Base-by-base conservation (phyloP, 2,888 invertebrate species). In the Drosophila quinaria region DNA sequence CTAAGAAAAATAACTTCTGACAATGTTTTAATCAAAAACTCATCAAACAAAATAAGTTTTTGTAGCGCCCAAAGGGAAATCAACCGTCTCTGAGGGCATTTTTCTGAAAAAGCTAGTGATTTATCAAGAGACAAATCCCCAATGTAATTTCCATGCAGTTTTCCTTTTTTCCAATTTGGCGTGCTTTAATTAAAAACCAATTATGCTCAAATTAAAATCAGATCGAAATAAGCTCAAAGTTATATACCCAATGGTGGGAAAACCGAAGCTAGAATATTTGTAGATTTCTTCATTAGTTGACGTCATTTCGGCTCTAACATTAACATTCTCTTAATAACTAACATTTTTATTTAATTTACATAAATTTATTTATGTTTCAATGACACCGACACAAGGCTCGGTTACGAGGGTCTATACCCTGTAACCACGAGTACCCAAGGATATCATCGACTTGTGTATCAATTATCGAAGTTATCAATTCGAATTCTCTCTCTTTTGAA, bases 361-460 rank as follows among this genome's bases (percentile, higher is more conserved):
- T 84, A 84, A 84, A 88, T 88, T 80, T 84, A 78, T 88, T 86
- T 80, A 80, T 86, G 84, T 88, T 86, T 69, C 75, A 78, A 73
- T 79, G 61, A 68, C 70, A 74, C 63, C 75, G 59, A 70, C 63
- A 51, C 66, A 52, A 50, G 25, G 13, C 17, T 11, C 29, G 35
- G 0, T 9, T 41, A 10, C 17, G 37, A 55, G 60, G 50, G 50
- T 50, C 19, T 9, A 47, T 47, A 47, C 46, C 56, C 37, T 58
- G 17, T 46, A 56, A 46, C 35, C 15, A 15, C 15, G 1, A 13
- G 2, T 4, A n/a, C 0, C 29, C 5, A 3, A 4, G 54, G 10
- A 42, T n/a, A 33, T 42, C 13, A 29, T 3, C 10, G 42, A 42
- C 54, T 42, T 31, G 19, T 11, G 9, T 4, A 13, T 1, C 8